Evolutionary conservation across 2,797 vertebrate species (phyloP).

Genomic region (Sus cebifrons): DNA sequence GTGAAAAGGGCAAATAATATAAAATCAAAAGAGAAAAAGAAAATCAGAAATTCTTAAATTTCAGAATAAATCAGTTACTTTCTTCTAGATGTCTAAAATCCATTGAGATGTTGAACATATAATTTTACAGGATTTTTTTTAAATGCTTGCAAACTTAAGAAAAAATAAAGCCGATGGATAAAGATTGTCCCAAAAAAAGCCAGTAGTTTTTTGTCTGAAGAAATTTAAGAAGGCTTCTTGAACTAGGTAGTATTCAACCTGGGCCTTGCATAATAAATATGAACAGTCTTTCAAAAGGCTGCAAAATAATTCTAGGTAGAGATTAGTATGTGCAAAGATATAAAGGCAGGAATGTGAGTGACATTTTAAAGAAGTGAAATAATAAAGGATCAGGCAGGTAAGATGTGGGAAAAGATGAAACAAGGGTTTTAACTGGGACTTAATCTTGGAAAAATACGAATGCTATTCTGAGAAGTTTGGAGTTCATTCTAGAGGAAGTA

Average conservation of each 20-base stretch:
- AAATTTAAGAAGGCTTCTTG: slow-evolving; percentile 16
- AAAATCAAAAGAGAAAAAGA: slow-evolving; percentile 25
- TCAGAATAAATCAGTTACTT: slow-evolving; percentile 21
- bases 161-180: background rate
- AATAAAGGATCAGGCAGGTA: background rate
- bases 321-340: background rate
- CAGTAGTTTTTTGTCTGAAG: background rate
- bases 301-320: background rate
- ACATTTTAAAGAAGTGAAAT: background rate
- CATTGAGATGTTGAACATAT: background rate
- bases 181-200: background rate
- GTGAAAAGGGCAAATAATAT: background rate
- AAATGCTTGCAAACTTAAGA: background rate
- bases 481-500: background rate
- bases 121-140: background rate
- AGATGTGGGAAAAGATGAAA: slow-evolving; percentile 12
- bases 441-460: slow-evolving; percentile 29
- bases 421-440: background rate
- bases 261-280: background rate
- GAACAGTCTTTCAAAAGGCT: slow-evolving; percentile 15
- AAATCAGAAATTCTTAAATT: slow-evolving; percentile 19
- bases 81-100: background rate
- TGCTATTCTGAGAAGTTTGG: background rate
- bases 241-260: background rate
- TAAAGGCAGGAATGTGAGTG: background rate